Evolutionary conservation across 2,113 vertebrate genomes (phyloP), one percentile per base, ranked within the genome.

Genomic region (Coturnix japonica): DNA sequence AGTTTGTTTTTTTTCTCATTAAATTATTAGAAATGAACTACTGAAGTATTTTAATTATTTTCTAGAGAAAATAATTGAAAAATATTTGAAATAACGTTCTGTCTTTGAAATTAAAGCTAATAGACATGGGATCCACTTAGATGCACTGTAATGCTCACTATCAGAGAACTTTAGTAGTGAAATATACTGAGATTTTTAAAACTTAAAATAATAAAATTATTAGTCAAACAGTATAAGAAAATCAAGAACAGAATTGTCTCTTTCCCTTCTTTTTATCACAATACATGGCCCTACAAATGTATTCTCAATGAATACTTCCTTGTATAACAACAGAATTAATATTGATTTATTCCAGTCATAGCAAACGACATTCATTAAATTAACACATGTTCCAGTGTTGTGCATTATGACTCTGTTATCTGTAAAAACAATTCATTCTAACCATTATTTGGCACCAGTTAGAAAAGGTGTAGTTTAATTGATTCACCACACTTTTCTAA

Each of bases 401-500:
- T 83, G 46, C 25, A 71, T 72, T 88, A 82, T 43, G 21, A 37
- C 51, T 80, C 51, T 81, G 3, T 81, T 92, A 92, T 82, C 91
- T 51, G 85, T 47, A 65, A 61, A 78, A 91, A 7, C n/a, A 67
- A 81, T 94, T 90, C 4, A 28, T 77, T 91, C 9, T 93, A 33
- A 49, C 28, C 59, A 22, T 63, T 91, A 28, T 84, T 95, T 92
- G 51, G 30, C 75, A 86, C 47, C 25, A 53, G 8, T 94, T 85
- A 93, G 25, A 85, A 79, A 91, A 90, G 83, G 9, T 59, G 21
- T 11, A 82, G 14, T 31, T 89, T 84, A n/a, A 89, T 88, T 74
- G 85, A 44, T 53, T 89, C 71, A 80, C 84, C 57, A 92, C 8
- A n/a, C 69, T 87, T 92, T 90, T 54, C 11, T 49, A 8, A 59